Base-by-base conservation (phyloP, 2,888 invertebrate species). In the Pandemis cinnamomeana region DNA sequence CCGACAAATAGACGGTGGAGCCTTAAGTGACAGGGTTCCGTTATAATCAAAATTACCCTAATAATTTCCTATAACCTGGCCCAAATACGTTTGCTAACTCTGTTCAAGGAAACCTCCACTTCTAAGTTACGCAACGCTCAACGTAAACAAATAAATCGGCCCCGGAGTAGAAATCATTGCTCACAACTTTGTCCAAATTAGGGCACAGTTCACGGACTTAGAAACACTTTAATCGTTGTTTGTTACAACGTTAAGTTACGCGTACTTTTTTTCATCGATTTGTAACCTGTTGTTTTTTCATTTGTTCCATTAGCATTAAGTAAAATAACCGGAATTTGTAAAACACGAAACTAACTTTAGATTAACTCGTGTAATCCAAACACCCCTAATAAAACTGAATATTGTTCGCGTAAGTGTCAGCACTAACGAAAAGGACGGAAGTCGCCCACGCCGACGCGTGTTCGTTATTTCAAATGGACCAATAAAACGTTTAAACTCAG, bases 91-190 rank as follows among this genome's bases (percentile, higher is more conserved):
- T 20, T 48, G 46, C 46, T 78, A 77, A 78, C 76, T 81, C 79
- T 71, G 75, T 79, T 76, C 71, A 76, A 78, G 78, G 78, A 80
- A 83, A 76, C 81, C 81, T 77, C 83, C 75, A 85, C 79, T 87
- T 87, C 76, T 73, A 77, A 80, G 78, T 83, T 83, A 83, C 82
- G 78, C 76, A 83, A 83, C 70, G 71, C 74, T 83, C 75, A 72
- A 77, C 75, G 83, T 83, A 89, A 89, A 89, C 89, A 89, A 84
- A 88, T 89, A 88, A 89, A 88, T 89, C 83, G 74, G 13, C 55
- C 71, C 67, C 77, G 53, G 67, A 77, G 66, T 76, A 71, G 62
- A 77, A 75, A 77, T 76, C 64, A 77, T 77, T 82, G 77, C 79
- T 77, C 68, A 27, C 67, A 79, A 81, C 76, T 83, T 81, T 68